These are phyloP conservation scores for Crambe crambe DNA, from an alignment of 37 sponge, comb jelly and placozoan species.

Conservation along the genomic window DNA sequence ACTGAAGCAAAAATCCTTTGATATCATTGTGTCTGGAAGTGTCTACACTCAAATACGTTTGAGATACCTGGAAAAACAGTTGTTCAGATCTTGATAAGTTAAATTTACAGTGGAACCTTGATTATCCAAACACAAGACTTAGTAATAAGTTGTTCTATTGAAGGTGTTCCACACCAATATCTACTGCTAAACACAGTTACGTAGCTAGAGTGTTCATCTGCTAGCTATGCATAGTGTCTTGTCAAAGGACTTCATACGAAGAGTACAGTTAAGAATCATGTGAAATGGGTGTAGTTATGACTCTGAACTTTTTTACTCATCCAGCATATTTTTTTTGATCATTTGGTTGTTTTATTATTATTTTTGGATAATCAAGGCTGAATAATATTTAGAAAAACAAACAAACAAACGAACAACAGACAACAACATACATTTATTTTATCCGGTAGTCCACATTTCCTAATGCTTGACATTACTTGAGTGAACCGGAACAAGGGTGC, in stretches of 20 bases:
- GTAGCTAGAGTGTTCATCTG: too few relatives aligned
- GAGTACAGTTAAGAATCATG: too few relatives aligned
- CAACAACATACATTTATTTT: constrained; percentile 24
- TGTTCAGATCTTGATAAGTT: neutral
- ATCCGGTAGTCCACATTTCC: constrained; percentile 12
- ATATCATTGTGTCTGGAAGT: neutral
- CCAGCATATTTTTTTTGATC: too few relatives aligned
- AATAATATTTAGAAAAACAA: neutral
- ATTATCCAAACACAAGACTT: too few relatives aligned
- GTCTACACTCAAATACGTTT: neutral
- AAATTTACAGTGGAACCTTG: too few relatives aligned
- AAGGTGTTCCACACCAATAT: neutral
- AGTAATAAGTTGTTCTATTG: neutral
- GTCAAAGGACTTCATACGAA: too few relatives aligned
- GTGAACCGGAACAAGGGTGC: constrained; percentile 22
- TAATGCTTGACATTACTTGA: constrained; percentile 23
- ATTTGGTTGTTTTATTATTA: too few relatives aligned
- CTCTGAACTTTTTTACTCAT: too few relatives aligned
- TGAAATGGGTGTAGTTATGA: too few relatives aligned
- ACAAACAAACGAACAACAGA: neutral
- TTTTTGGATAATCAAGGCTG: constrained; percentile 12
- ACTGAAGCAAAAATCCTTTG: constrained; percentile 6
- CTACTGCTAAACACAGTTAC: too few relatives aligned
- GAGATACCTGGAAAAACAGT: neutral
- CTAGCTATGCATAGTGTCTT: too few relatives aligned